Evolutionary conservation across 2,888 invertebrate species (phyloP), one percentile per base, ranked within the genome.

Genomic region (Augochlorella aurata): DNA sequence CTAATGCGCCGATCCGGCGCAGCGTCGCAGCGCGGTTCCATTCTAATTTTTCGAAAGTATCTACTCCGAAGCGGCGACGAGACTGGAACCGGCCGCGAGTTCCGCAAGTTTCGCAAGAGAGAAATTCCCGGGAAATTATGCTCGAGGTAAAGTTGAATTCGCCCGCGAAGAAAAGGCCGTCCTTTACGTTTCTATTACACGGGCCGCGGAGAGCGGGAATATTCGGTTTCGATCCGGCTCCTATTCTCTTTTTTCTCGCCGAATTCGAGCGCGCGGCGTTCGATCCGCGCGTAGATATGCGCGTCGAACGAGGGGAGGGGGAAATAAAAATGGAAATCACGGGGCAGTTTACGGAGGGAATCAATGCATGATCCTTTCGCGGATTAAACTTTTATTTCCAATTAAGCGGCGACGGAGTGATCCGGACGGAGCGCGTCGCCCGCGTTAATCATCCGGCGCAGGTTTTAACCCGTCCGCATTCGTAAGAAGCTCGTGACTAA

Each of bases 311-410:
- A 29, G 52, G 16, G 72, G 65, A 70, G 70, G 58, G n/a, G n/a
- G n/a, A n/a, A 77, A 81, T 82, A 74, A 73, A 82, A 76, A 81
- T 81, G 76, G 58, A 81, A 82, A 82, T 81, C 66, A 74, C 68
- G 21, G 45, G 54, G 38, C 74, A 81, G 74, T 81, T 81, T 70
- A 71, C 77, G 68, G 50, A 38, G 58, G 66, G 81, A 71, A 81
- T 71, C 74, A 66, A 70, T 58, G 81, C 79, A n/a, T n/a, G 29
- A 70, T 74, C 66, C 54, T 58, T 66, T 74, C 29, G 21, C 29
- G 67, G 70, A 79, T 79, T 70, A 81, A 81, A 81, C 74, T 79
- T 79, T 71, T 81, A 79, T 79, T 81, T 79, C 58, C 70, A 74
- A 79, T 81, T 79, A 81, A 79, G 70, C 79, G 73, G 14, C 69